Evolutionary conservation across 2,113 vertebrate species (phyloP).

Genomic region (Pholis gunnellus): DNA sequence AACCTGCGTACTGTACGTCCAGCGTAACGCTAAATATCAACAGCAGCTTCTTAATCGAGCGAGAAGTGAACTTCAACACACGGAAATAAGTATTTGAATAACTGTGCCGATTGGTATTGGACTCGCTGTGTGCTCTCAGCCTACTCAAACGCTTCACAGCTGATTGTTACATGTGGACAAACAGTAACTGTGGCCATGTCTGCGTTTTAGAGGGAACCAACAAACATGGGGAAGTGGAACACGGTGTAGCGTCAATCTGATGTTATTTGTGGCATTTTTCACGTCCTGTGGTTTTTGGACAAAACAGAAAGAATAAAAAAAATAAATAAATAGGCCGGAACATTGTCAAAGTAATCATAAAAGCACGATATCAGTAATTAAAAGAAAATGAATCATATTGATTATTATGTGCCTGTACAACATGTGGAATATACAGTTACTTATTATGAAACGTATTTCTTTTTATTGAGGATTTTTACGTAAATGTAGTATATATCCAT

Average conservation of each 20-base stretch:
- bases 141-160: constrained; percentile 6
- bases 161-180: constrained; percentile 25
- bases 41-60: not conserved
- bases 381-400: constrained; percentile 33
- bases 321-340: constrained; percentile 22
- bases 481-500: not conserved
- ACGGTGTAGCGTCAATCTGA: constrained; percentile 27
- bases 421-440: not conserved
- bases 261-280: constrained; percentile 49
- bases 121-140: constrained; percentile 25
- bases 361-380: not conserved
- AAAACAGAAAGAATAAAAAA: not conserved
- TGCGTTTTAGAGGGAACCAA: constrained; percentile 19
- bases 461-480: not conserved
- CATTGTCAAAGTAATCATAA: not conserved
- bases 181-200: constrained; percentile 30
- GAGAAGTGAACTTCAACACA: not conserved
- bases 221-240: constrained; percentile 17
- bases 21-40: not conserved
- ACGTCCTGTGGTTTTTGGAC: constrained; percentile 37
- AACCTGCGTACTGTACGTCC: not conserved
- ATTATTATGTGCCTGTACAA: not conserved
- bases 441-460: not conserved
- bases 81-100: constrained; percentile 5
- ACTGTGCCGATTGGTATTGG: not conserved